These are phyloP conservation scores for Telenomus remus DNA, from an alignment of 1,140 invertebrate genomes.

Conservation along the genomic window DNA sequence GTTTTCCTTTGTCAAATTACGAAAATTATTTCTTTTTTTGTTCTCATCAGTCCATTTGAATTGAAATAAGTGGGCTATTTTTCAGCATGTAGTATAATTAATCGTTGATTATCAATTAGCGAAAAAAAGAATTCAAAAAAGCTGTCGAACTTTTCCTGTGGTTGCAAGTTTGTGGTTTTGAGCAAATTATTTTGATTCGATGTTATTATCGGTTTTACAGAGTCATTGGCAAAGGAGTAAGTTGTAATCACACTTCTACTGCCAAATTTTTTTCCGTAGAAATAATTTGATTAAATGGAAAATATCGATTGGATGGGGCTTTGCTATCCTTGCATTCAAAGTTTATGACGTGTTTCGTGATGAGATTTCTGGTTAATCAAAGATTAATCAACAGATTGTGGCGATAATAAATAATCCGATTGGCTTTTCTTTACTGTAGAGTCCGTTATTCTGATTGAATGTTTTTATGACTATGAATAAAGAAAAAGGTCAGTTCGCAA, in stretches of 20 bases:
- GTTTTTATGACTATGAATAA: not conserved
- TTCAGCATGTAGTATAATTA: too few species aligned
- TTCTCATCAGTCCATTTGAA: too few species aligned
- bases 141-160: not conserved
- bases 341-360: slow-evolving; percentile 22
- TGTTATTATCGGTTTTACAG: not conserved
- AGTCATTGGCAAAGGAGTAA: not conserved
- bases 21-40: too few species aligned
- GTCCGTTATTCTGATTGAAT: not conserved
- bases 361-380: slow-evolving; percentile 13
- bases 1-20: too few species aligned
- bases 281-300: slow-evolving; percentile 14
- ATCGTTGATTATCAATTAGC: too few species aligned
- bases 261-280: not conserved
- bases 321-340: not conserved
- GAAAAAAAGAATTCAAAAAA: too few species aligned
- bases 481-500: not conserved
- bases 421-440: not conserved
- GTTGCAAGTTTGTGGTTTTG: not conserved
- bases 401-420: not conserved
- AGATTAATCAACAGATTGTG: not conserved
- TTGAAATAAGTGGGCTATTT: too few species aligned
- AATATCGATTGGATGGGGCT: slow-evolving; percentile 15
- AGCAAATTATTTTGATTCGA: not conserved
- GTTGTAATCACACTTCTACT: slow-evolving; percentile 1